Percentiles rank a stretch among this genome's conserved stretches.
Conservation (phyloP, 2,113 vertebrate species). For the Apaloderma vittatum region DNA sequence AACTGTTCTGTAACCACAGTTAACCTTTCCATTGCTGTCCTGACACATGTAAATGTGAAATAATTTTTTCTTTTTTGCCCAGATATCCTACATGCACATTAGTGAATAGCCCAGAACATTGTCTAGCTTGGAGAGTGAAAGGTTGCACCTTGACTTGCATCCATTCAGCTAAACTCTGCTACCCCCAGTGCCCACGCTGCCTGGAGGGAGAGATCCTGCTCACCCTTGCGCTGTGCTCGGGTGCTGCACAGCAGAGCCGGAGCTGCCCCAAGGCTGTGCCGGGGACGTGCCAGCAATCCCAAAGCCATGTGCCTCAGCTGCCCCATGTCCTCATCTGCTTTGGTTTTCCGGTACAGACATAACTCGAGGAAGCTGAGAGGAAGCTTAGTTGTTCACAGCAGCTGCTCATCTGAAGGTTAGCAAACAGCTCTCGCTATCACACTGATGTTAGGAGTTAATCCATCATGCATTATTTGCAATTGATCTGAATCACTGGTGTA, state of each 20-base stretch:
- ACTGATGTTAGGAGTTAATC: not conserved
- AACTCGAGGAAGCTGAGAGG: not conserved
- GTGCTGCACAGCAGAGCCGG: rapidly evolving
- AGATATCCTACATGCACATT: not conserved
- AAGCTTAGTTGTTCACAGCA: not conserved
- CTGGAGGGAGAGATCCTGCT: not conserved
- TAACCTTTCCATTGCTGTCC: not conserved
- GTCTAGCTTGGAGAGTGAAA: not conserved
- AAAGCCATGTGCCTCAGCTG: rapidly evolving
- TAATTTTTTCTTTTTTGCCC: not conserved
- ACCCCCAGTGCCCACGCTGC: not conserved
- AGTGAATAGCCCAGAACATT: not conserved
- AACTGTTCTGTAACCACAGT: not conserved
- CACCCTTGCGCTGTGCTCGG: not conserved
- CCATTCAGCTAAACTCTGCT: not conserved
- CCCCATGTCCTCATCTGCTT: not conserved
- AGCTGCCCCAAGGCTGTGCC: not conserved
- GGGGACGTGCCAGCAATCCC: not conserved
- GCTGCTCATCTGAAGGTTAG: not conserved
- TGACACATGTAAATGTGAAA: not conserved
- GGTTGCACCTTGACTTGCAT: not conserved
- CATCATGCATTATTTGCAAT: not conserved
- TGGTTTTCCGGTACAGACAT: not conserved
- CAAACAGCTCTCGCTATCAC: not conserved
- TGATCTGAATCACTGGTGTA: not conserved